Conservation (phyloP, 2,113 vertebrate genomes). For the Hoplias malabaricus region DNA sequence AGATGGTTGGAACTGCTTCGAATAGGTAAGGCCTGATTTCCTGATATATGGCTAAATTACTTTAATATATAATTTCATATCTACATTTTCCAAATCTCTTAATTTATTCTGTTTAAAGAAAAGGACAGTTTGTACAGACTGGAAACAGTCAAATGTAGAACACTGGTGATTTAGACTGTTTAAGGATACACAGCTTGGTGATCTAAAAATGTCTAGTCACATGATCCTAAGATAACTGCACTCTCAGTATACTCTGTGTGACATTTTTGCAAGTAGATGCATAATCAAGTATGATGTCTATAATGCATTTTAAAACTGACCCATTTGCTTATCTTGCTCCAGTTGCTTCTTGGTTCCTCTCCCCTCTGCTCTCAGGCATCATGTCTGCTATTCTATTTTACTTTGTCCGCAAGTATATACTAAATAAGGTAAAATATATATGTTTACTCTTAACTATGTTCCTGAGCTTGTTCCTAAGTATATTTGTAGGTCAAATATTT, state of each 20-base stretch:
- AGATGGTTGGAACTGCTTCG: conserved; percentile 90
- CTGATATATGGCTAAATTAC: background rate
- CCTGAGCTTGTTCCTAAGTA: background rate
- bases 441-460: background rate
- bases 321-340: conserved; percentile 8
- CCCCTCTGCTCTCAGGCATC: conserved; percentile 90
- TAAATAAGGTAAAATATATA: conserved; percentile 80
- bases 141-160: conserved; percentile 15
- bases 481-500: background rate
- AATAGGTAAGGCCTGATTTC: conserved; percentile 78
- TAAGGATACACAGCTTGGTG: background rate
- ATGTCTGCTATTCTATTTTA: conserved; percentile 95
- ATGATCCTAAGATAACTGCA: background rate
- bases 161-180: background rate
- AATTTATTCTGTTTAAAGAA: conserved; percentile 19
- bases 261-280: background rate
- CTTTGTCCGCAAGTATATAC: conserved; percentile 85
- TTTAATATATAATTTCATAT: background rate
- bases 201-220: background rate
- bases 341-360: conserved; percentile 97
- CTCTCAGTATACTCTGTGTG: background rate
- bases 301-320: background rate
- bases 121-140: conserved; percentile 28
- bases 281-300: background rate
- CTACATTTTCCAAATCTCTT: background rate